Evolutionary conservation across 2,888 invertebrate species (phyloP), one percentile per base, ranked within the genome.

Genomic region (Leptinotarsa tumamoca): DNA sequence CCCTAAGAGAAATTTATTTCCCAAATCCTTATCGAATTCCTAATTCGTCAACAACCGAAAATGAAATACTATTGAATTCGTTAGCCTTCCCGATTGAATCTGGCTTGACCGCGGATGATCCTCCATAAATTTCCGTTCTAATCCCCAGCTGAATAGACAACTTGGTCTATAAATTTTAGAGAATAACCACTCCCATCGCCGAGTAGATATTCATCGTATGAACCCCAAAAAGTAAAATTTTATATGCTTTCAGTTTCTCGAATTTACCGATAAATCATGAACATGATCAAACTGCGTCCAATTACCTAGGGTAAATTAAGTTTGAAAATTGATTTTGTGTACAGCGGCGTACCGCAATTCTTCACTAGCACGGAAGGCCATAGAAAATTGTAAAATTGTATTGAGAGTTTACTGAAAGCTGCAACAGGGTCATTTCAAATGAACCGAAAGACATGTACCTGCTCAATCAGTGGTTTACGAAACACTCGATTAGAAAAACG

Each of bases 321-420:
- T 77, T 61, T 70, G 15, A 67, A 74, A 78, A 77, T 80, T 78
- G 71, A 78, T 78, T 70, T 69, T 4, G n/a, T 54, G 33, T 27
- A 4, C 63, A 63, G 63, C n/a, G 13, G 43, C 63, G 33, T 33
- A 27, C 18, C 33, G 1, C 5, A 4, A 17, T 15, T 23, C 21
- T 61, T 61, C 61, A 14, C 2, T 43, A 43, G 43, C 43, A 43
- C 2, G 43, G 3, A 43, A 43, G 43, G 10, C 10, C 10, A 10
- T 43, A 43, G 10, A 43, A 43, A 43, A 43, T 43, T 43, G 10
- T 10, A 43, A 43, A 43, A 43, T 10, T 10, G 43, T 43, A 43
- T 3, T 10, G 43, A 10, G 10, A 43, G 43, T 43, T 43, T 10
- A 43, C 10, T 43, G 10, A 43, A 13, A 43, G 13, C 43, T 43